Evolutionary conservation across 2,113 vertebrate species (phyloP), one percentile per base, ranked within the genome.

Genomic region (Peromyscus polionotus): DNA sequence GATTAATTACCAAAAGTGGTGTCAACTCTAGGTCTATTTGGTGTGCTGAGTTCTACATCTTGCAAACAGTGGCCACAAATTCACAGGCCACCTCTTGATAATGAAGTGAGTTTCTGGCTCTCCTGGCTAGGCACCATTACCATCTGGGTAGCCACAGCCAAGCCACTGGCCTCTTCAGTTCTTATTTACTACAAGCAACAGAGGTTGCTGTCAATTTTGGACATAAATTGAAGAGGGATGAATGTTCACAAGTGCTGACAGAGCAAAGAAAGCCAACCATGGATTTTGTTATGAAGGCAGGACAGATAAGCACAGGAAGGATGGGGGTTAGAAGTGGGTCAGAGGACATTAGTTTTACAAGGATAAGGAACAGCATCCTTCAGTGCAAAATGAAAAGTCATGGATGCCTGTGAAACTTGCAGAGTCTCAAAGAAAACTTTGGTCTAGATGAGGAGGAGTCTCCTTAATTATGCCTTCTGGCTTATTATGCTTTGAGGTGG

Each of bases 201-300:
- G 51, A 86, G 33, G 72, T 91, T 26, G 20, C 51, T 83, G 33
- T 87, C 51, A 83, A 67, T 83, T 90, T 70, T 54, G 65, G 33
- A 36, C 94, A 93, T 72, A 11, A 88, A 97, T 93, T 95, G 93
- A 93, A 96, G 48, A 95, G 61, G 14, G 13, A 61, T 8, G 48
- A n/a, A n/a, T 94, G 6, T 85, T 93, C 76, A 1, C n/a, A 92
- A 54, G 33, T 8, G 68, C 31, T 72, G 79, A 19, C 57, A 73
- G 45, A 68, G 28, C 51, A 89, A 94, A 70, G 39, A 26, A 65
- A 73, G 54, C 13, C 11, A 24, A 13, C 42, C 39, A 5, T 54
- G 17, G 45, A 54, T 19, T 93, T 77, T 85, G 36, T 24, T 45
- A 86, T 17, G 31, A 61, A 54, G 16, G 3, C 33, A 33, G 57